Conservation (phyloP, 2,113 vertebrate species). For the Mormoops blainvillei region DNA sequence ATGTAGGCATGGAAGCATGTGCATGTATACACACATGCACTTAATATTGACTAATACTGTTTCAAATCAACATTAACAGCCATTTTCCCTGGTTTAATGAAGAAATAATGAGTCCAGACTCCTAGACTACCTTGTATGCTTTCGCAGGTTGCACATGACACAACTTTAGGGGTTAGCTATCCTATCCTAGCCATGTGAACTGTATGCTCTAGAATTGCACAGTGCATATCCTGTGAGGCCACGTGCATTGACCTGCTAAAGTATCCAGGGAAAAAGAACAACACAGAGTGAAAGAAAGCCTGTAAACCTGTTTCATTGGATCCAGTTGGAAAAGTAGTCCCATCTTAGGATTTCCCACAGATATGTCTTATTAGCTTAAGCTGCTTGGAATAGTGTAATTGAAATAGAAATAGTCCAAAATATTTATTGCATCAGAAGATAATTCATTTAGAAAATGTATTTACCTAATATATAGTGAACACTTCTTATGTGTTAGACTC, state of each 20-base stretch:
- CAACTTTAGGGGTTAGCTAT: neutral
- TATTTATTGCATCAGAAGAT: neutral
- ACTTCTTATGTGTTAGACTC: neutral
- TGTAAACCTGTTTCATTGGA: neutral
- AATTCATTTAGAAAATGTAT: neutral
- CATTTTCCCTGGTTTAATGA: neutral
- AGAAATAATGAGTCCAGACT: neutral
- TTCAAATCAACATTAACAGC: neutral
- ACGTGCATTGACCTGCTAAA: too few species aligned
- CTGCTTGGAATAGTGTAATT: neutral
- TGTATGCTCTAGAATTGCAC: neutral
- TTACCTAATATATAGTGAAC: neutral
- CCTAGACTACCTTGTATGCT: neutral
- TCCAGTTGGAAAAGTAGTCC: neutral
- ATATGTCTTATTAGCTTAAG: neutral
- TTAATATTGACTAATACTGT: neutral
- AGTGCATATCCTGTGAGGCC: neutral
- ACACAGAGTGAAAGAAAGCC: neutral
- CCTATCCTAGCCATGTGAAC: neutral
- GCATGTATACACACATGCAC: fast-evolving
- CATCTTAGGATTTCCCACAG: neutral
- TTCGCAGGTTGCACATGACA: neutral
- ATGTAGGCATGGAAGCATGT: too few species aligned
- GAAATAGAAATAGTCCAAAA: neutral
- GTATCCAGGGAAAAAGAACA: neutral